These are phyloP conservation scores for Elysia chlorotica DNA, from an alignment of 1,140 invertebrate genomes.

Conservation along the genomic window DNA sequence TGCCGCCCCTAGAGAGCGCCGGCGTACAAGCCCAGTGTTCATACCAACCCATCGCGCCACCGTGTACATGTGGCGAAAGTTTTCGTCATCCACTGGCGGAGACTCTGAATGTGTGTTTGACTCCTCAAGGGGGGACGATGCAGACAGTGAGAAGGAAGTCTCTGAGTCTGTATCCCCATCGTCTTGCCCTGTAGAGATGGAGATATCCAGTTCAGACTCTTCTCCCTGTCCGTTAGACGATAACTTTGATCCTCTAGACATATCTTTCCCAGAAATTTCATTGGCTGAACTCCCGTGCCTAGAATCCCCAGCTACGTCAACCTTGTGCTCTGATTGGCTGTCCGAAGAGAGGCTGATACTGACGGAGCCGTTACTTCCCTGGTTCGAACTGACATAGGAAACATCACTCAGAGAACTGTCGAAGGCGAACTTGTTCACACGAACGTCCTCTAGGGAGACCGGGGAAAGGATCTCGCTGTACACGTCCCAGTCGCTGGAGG, in stretches of 20 bases:
- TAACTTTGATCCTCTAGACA: not conserved
- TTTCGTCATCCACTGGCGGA: not conserved
- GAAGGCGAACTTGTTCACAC: conserved; percentile 10
- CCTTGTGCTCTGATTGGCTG: not conserved
- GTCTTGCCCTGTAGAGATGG: not conserved
- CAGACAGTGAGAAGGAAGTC: not conserved
- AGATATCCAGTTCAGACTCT: not conserved
- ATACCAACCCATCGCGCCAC: too few relatives aligned
- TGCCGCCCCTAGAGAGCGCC: too few relatives aligned
- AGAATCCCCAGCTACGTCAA: not conserved
- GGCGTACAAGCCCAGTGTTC: too few relatives aligned
- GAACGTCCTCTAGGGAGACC: conserved; percentile 1
- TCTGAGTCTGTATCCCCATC: not conserved
- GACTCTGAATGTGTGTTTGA: not conserved
- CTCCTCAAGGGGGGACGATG: not conserved
- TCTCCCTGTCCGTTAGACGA: not conserved
- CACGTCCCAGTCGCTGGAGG: conserved; percentile 33
- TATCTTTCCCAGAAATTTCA: not conserved
- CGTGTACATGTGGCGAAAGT: too few relatives aligned
- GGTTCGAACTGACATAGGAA: not conserved
- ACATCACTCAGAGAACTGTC: conserved; percentile 20
- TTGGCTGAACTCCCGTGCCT: not conserved
- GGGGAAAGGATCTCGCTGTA: conserved; percentile 30
- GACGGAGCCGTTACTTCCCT: not conserved
- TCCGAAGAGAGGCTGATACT: not conserved